A percentile compares a stretch with the other conserved stretches of the same genome.
phyloP scores from a whole-genome alignment of 2,888 invertebrate species.

The Clepsis dumicolana region DNA sequence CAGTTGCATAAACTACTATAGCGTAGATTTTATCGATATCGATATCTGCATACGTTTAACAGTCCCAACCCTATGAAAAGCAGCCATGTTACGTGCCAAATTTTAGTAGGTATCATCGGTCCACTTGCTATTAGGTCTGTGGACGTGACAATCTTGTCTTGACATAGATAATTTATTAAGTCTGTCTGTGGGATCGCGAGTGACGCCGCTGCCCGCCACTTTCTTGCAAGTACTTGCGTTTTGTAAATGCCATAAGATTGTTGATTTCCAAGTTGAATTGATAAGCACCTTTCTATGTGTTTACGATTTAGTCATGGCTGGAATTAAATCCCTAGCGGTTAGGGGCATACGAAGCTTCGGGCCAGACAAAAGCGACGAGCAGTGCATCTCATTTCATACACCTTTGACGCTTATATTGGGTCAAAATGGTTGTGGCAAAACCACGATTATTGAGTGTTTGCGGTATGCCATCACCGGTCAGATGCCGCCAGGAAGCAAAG shows the following conservation, averaged over 20 bases:
- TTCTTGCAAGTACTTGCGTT: conserved; percentile 28
- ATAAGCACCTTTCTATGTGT: conserved; percentile 39
- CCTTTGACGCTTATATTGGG: conserved; percentile 98
- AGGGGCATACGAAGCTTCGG: conserved; percentile 97
- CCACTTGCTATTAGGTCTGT: too few relatives aligned
- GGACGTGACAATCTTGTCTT: too few relatives aligned
- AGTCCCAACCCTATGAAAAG: too few relatives aligned
- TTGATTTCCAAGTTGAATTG: conserved; percentile 3
- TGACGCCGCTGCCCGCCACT: conserved; percentile 41
- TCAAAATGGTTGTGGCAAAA: conserved; percentile 98
- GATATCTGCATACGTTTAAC: too few relatives aligned
- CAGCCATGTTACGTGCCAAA: too few relatives aligned
- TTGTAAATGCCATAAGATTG: conserved; percentile 23
- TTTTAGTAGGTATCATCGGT: too few relatives aligned
- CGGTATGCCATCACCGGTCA: conserved; percentile 97
- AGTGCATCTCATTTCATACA: conserved; percentile 89
- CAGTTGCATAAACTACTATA: too few relatives aligned
- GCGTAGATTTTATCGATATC: too few relatives aligned
- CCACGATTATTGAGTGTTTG: conserved; percentile 97
- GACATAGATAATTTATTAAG: too few relatives aligned
- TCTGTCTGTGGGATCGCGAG: too few relatives aligned
- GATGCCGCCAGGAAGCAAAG: conserved; percentile 93
- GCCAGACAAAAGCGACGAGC: conserved; percentile 90
- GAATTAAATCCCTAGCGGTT: conserved; percentile 91
- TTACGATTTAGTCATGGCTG: conserved; percentile 88